A percentile compares a stretch with the other conserved stretches of the same genome.
These are phyloP conservation scores for Coenonympha glycerion DNA, from an alignment of 2,888 invertebrate genomes.

Conservation along the genomic window DNA sequence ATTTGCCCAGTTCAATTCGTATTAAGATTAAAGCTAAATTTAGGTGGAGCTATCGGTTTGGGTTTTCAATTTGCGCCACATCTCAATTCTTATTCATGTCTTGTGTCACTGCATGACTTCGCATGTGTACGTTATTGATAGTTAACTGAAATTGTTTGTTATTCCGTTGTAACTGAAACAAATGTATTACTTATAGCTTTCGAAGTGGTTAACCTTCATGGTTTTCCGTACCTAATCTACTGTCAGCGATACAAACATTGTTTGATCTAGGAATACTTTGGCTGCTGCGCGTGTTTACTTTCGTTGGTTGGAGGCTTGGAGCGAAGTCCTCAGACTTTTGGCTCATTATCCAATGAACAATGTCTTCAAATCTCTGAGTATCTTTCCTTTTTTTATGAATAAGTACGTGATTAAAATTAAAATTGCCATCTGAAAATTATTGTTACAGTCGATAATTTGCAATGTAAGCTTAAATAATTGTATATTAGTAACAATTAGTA, in stretches of 20 bases:
- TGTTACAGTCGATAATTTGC: background rate
- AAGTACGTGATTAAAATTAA: background rate
- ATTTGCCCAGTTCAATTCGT: slow-evolving; percentile 43
- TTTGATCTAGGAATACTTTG: slow-evolving; percentile 7
- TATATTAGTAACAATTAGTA: background rate
- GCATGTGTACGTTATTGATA: slow-evolving; percentile 2
- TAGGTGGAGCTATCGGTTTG: slow-evolving; percentile 20
- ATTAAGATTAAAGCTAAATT: slow-evolving; percentile 28
- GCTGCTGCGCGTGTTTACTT: background rate
- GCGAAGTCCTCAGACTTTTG: background rate
- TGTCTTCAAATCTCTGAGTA: background rate
- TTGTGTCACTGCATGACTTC: slow-evolving; percentile 14
- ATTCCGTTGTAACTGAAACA: slow-evolving; percentile 5
- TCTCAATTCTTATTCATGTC: slow-evolving; percentile 11
- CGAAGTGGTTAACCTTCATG: slow-evolving; percentile 16
- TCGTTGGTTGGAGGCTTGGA: too few relatives aligned
- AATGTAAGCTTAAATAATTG: background rate
- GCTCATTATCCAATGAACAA: background rate
- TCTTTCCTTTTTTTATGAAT: background rate
- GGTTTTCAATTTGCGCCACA: slow-evolving; percentile 12
- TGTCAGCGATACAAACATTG: slow-evolving; percentile 10
- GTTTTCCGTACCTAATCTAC: slow-evolving; percentile 10
- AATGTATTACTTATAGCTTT: slow-evolving; percentile 11
- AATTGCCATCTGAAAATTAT: background rate
- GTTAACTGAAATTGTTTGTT: slow-evolving; percentile 12